Evolutionary conservation across 2,797 vertebrate genomes (phyloP), one percentile per base, ranked within the genome.

Genomic region (Furcifer pardalis): DNA sequence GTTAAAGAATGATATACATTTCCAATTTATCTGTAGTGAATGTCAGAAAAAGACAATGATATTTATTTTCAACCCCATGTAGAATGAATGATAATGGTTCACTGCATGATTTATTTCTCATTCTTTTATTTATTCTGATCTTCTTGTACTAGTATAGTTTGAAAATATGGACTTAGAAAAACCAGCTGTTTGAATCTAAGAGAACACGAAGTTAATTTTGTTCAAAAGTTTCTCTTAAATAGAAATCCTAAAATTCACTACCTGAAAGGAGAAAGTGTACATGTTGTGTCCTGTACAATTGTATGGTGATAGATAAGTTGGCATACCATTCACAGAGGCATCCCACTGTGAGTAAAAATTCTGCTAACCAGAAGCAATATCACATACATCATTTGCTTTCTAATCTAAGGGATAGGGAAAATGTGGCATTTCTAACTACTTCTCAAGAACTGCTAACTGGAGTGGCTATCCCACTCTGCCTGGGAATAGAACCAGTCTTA

Each of bases 31-130:
- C 93, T 94, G 87, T 88, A 88, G 88, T 92, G 83, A 92, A 89
- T 90, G 86, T 90, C 93, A 93, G 90, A 86, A 92, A 94, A 91
- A 92, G 84, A 91, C 93, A 93, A 88, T 90, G 93, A 52, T 92
- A 93, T 95, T 95, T 95, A 81, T 76, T 89, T 94, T 93, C 91
- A 90, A 91, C 30, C 84, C 75, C n/a, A 84, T 84, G 90, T 91
- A 92, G 94, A 94, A 90, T 95, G 91, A 96, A 92, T 91, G 83
- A 94, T 94, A 95, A 93, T 90, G 63, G 73, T 86, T 93, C 84
- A 87, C 82, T 84, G 87, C 60, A 77, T 94, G 90, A 95, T 95
- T 94, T 94, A 93, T 94, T 94, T 95, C 88, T 90, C 93, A 93
- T 88, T 92, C 69, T 84, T 92, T 89, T 93, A 93, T 86, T 79